Base-by-base conservation (phyloP, 2,888 invertebrate species). In the Spicauda simplicius region DNA sequence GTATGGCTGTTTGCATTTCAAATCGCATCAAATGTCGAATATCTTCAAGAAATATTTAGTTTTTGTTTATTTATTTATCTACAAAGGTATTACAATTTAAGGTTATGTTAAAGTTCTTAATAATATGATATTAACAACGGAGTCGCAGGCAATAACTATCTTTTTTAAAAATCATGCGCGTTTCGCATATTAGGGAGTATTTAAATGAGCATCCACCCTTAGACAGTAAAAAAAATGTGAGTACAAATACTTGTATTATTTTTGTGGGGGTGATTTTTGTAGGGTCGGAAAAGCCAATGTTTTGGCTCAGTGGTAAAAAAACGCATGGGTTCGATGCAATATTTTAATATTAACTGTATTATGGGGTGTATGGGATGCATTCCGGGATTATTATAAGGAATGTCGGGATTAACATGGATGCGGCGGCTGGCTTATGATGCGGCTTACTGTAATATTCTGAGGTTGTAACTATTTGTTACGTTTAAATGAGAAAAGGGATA, bases 291-390 rank as follows among this genome's bases (percentile, higher is more conserved):
- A 87, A 85, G 86, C 85, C 88, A 90, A 91, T 92, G 92, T 93
- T 92, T 88, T 91, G 88, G 80, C 82, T 82, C 81, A 76, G 80
- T 81, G 77, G 75, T 77, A 81, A 83, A 88, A 89, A 93, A 92
- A 87, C 90, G 89, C 87, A 87, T 86, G 87, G 88, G 88, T 78
- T 78, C 83, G 75, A 82, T 85, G 89, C 91, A 91, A 93, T 93
- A 93, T 92, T 91, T 93, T 93, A 91, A 91, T 93, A 93, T 92
- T 91, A 91, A 90, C 90, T 85, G 85, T 87, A 83, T 89, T 87
- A 85, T 87, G 80, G 91, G 89, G 87, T 85, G 84, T 83, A 83
- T 76, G 70, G 45, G 80, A 77, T 88, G 90, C 87, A 87, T 86
- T 83, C 78, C 76, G 74, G 70, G 76, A 78, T 76, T 76, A 77